A percentile compares a stretch with the other conserved stretches of the same genome.
Conservation (phyloP, 2,113 vertebrate genomes). For the Rhynchopsitta pachyrhyncha region DNA sequence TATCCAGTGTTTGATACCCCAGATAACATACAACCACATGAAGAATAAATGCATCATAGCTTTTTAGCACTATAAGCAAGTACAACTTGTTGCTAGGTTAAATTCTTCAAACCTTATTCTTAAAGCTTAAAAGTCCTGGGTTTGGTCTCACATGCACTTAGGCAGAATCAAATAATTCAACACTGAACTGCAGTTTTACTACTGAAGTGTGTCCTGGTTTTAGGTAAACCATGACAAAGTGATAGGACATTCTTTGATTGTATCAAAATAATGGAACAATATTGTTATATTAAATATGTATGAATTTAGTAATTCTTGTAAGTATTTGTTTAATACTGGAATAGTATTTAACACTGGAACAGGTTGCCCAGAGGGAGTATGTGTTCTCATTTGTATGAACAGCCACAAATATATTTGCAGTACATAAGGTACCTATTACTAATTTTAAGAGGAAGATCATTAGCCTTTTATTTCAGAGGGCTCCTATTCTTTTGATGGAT, state of each 20-base stretch:
- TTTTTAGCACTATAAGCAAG: neutral
- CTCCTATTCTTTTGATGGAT: neutral
- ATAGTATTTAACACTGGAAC: neutral
- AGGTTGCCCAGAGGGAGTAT: neutral
- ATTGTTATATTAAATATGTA: neutral
- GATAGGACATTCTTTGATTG: neutral
- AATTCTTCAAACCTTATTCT: neutral
- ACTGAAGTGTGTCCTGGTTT: neutral
- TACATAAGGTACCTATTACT: neutral
- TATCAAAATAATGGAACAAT: neutral
- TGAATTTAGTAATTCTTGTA: neutral
- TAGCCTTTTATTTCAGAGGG: neutral
- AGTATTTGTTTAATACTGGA: neutral
- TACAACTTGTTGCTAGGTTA: neutral
- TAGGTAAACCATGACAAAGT: neutral
- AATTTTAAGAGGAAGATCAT: neutral
- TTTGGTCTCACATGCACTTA: neutral
- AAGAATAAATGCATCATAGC: neutral
- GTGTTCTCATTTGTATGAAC: neutral
- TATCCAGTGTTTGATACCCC: neutral
- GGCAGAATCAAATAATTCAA: neutral
- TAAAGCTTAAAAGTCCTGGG: neutral
- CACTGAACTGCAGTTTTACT: neutral
- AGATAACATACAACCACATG: neutral
- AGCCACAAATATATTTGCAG: neutral